These are phyloP conservation scores for Channa maculata DNA, from an alignment of 2,113 vertebrate species.

Conservation along the genomic window DNA sequence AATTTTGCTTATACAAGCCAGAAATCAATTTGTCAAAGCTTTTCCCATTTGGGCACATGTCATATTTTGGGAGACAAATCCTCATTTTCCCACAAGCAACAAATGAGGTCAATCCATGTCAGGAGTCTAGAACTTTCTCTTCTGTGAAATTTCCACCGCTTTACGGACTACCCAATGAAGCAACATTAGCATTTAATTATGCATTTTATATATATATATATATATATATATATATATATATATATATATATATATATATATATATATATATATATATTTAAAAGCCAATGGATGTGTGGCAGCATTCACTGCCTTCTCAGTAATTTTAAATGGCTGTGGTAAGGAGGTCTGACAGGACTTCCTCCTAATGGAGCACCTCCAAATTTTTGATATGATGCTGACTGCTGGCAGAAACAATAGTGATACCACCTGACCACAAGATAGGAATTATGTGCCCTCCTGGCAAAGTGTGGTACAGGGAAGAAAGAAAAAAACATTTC, in stretches of 20 bases:
- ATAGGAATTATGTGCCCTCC: constrained; percentile 6
- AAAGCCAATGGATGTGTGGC: constrained; percentile 5
- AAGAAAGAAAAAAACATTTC: neutral
- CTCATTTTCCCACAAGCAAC: constrained; percentile 19
- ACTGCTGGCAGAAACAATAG: constrained; percentile 24
- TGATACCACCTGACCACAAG: constrained; percentile 32
- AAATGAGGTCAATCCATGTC: constrained; percentile 19
- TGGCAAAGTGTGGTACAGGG: constrained; percentile 6
- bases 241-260: no score
- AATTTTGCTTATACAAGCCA: constrained; percentile 23
- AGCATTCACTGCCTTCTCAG: constrained; percentile 26
- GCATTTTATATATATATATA: no score
- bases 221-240: no score
- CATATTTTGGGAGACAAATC: constrained; percentile 46
- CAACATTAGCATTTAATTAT: neutral
- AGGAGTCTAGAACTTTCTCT: constrained; percentile 11
- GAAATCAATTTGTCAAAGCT: constrained; percentile 35
- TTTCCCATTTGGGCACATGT: constrained; percentile 24
- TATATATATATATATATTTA: neutral
- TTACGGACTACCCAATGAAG: neutral
- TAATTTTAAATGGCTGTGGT: constrained; percentile 27
- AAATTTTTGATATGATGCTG: constrained; percentile 41
- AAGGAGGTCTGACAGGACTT: constrained; percentile 46
- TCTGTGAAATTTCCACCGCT: constrained; percentile 2
- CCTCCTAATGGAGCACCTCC: constrained; percentile 44